Percentiles rank a stretch among this genome's conserved stretches.
Evolutionary conservation across 2,797 vertebrate species (phyloP).

Genomic region (Rhabdophis nuchalis): DNA sequence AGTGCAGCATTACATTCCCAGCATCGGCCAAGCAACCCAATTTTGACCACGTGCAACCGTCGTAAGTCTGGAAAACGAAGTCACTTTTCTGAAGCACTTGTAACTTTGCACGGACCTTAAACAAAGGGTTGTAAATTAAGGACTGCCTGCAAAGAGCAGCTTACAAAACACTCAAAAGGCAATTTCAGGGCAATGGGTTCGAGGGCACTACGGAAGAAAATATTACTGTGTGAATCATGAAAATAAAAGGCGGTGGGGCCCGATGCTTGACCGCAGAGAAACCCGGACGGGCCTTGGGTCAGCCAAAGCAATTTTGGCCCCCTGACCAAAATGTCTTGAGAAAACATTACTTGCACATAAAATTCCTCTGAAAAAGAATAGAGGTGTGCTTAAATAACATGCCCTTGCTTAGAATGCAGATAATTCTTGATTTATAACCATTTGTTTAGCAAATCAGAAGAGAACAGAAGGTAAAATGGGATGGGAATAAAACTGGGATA

Average conservation of each 20-base stretch:
- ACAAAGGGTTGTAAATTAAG: neutral
- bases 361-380: neutral
- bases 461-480: neutral
- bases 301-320: neutral
- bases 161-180: too few relatives aligned
- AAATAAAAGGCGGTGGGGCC: neutral
- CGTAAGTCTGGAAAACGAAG: neutral
- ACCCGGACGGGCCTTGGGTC: too few relatives aligned
- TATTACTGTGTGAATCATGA: neutral
- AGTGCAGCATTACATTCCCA: too few relatives aligned
- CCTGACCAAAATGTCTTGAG: neutral
- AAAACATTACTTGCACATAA: neutral
- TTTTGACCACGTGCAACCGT: neutral
- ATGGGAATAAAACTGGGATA: too few relatives aligned
- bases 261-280: neutral
- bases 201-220: neutral
- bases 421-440: too few relatives aligned
- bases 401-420: neutral
- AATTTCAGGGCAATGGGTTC: neutral
- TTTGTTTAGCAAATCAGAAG: too few relatives aligned
- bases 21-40: neutral
- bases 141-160: too few relatives aligned
- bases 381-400: neutral
- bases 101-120: accelerated
- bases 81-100: neutral